Base-by-base conservation (phyloP, 2,888 invertebrate genomes). In the Parnassius glacialis region DNA sequence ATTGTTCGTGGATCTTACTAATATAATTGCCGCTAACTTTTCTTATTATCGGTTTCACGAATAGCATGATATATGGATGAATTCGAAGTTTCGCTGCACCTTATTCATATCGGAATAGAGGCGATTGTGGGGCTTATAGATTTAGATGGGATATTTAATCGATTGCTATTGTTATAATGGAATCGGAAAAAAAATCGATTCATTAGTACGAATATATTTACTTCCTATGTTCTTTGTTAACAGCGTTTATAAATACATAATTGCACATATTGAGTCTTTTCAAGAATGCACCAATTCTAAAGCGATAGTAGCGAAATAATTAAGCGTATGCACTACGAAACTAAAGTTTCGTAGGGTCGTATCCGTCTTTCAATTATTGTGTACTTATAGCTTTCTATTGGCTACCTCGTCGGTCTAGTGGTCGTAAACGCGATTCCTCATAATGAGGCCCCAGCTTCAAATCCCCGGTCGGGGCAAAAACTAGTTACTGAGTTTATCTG, bases 11-110 rank as follows among this genome's bases (percentile, higher is more conserved):
- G 68, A 68, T 71, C 69, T n/a, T 73, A 67, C 74, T 75, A 71
- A 73, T 71, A 71, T 67, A 70, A 68, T 68, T 70, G 63, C 66
- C 70, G 67, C 66, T 68, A 67, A 71, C 65, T 66, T 62, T 65
- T 64, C 68, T 69, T 72, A 70, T 69, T 70, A 70, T 66, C 61
- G 67, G 64, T 61, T 66, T 63, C 53, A 52, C 55, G 44, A 25
- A 43, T n/a, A 42, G 25, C 10, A 9, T 56, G 61, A 61, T 57
- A 47, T 57, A 62, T 53, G 20, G 57, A 43, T 1, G 9, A 51
- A 16, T 34, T 44, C 13, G 1, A 10, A 13, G 3, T n/a, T 44
- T 12, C 34, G 0, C n/a, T 43, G 48, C 54, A 61, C 48, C 51
- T 56, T 44, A 13, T 52, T 11, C 9, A 16, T 16, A 34, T 16